phyloP scores from a whole-genome alignment of 2,113 vertebrate species.

The Elephantulus edwardii region DNA sequence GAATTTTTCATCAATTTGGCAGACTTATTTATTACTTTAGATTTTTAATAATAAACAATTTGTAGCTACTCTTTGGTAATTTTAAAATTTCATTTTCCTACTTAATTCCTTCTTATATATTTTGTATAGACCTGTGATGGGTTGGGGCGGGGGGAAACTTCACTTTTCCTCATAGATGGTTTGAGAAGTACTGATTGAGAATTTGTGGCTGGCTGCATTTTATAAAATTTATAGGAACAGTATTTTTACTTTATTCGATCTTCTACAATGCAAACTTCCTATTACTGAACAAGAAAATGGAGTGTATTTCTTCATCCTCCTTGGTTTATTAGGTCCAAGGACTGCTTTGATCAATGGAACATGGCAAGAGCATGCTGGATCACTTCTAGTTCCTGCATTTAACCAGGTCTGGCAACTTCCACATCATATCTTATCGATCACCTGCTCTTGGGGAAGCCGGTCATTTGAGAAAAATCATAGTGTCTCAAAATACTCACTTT shows the following conservation, averaged over 20 bases:
- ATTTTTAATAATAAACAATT: not conserved
- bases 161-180: not conserved
- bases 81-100: slow-evolving; percentile 11
- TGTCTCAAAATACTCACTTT: slow-evolving; percentile 87
- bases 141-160: not conserved
- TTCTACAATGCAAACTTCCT: not conserved
- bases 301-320: not conserved
- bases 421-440: not conserved
- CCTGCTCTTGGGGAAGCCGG: not conserved
- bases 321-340: not conserved
- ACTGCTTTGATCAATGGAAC: not conserved
- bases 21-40: not conserved
- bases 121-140: not conserved
- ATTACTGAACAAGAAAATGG: not conserved
- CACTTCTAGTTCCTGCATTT: not conserved
- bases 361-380: not conserved
- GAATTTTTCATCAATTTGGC: slow-evolving; percentile 9
- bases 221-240: not conserved
- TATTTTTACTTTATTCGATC: not conserved
- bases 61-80: not conserved
- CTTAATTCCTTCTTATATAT: not conserved
- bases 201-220: not conserved
- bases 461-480: slow-evolving; percentile 28
- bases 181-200: not conserved
- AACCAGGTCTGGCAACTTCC: not conserved